Evolutionary conservation across 2,888 invertebrate genomes (phyloP).

Genomic region (Seira musarum): DNA sequence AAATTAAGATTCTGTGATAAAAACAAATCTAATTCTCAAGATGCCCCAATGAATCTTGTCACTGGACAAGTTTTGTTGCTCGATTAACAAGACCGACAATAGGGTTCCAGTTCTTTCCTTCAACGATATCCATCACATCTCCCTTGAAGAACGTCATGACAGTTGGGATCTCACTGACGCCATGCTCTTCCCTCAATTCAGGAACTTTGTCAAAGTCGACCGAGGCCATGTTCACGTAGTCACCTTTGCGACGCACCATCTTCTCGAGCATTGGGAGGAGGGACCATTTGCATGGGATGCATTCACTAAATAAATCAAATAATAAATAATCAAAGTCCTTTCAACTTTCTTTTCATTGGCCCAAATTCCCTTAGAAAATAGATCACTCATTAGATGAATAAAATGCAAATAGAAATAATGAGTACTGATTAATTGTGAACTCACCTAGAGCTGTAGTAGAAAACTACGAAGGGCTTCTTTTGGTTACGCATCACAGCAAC

Average conservation of each 20-base stretch:
- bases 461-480: conserved; percentile 61
- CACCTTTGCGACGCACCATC: conserved; percentile 48
- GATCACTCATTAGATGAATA: too few species aligned
- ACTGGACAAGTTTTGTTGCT: conserved; percentile 44
- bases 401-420: too few species aligned
- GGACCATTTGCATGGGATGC: conserved; percentile 53
- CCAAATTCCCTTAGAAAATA: too few species aligned
- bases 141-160: conserved; percentile 53
- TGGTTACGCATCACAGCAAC: conserved; percentile 54
- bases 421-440: too few species aligned
- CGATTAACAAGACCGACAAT: conserved; percentile 53
- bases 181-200: conserved; percentile 47
- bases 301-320: conserved; percentile 44
- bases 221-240: conserved; percentile 37
- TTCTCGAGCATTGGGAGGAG: conserved; percentile 59
- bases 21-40: too few species aligned
- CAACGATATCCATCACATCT: conserved; percentile 48
- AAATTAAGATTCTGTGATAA: too few species aligned
- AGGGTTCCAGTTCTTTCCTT: conserved; percentile 53
- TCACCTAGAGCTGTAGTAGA: conserved; percentile 61
- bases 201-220: conserved; percentile 60
- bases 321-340: background rate
- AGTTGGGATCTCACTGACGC: conserved; percentile 49
- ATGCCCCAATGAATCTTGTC: too few species aligned
- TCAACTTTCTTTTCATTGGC: too few species aligned